Percentiles rank a stretch among this genome's conserved stretches.
phyloP scores from a whole-genome alignment of 1,140 invertebrate genomes.

The Chrysomallon squamiferum region DNA sequence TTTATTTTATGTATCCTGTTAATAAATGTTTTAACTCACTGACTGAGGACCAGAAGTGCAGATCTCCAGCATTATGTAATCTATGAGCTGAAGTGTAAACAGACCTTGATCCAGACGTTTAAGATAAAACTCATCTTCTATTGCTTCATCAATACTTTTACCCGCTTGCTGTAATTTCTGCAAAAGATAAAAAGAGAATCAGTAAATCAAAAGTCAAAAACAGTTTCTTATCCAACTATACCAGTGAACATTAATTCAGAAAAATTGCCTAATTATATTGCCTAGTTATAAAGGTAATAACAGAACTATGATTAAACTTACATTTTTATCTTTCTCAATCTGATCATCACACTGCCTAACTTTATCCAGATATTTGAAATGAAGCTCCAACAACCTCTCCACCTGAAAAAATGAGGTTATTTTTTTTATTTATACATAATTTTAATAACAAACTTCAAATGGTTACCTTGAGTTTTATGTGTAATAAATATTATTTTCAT shows the following conservation, averaged over 20 bases:
- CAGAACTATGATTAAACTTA: conserved; percentile 32
- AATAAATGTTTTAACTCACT: too few species aligned
- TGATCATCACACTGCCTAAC: conserved; percentile 84
- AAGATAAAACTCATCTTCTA: conserved; percentile 87
- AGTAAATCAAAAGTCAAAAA: neutral
- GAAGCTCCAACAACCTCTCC: conserved; percentile 92
- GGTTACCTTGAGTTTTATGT: too few species aligned
- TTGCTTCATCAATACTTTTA: conserved; percentile 63
- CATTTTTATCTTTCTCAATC: conserved; percentile 71
- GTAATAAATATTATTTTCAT: too few species aligned
- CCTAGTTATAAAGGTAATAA: too few species aligned
- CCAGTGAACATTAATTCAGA: neutral
- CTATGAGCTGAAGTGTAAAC: conserved; percentile 95
- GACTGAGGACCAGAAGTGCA: conserved; percentile 75
- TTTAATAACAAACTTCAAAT: neutral
- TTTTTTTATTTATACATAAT: neutral
- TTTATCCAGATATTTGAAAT: conserved; percentile 97
- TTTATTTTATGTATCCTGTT: too few species aligned
- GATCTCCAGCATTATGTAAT: conserved; percentile 94
- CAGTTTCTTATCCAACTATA: neutral
- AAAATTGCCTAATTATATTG: too few species aligned
- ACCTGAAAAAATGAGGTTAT: conserved; percentile 66
- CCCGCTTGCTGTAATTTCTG: conserved; percentile 42
- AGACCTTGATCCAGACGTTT: conserved; percentile 89
- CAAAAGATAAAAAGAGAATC: conserved; percentile 19